These are phyloP conservation scores for Caenorhabditis becei DNA, from an alignment of 2,888 invertebrate genomes.

Conservation along the genomic window DNA sequence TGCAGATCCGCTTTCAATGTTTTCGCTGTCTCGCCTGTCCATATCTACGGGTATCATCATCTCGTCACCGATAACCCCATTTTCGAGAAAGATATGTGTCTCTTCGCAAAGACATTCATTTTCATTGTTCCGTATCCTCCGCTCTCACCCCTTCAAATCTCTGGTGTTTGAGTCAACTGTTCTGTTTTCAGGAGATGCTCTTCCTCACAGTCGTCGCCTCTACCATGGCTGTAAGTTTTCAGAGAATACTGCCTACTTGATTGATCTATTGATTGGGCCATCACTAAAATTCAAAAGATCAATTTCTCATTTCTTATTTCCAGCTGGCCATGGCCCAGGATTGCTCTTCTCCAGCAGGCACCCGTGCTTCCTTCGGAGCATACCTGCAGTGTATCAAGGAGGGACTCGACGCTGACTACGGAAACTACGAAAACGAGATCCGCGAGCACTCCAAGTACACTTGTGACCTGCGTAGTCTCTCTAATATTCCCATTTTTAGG, in stretches of 20 bases:
- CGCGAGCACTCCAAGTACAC: conserved; percentile 78
- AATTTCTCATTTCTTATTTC: conserved; percentile 3
- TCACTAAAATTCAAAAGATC: not conserved
- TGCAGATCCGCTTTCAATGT: conserved; percentile 50
- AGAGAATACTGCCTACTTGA: not conserved
- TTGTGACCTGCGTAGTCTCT: too few relatives aligned
- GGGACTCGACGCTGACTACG: conserved; percentile 79
- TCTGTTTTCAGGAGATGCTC: conserved; percentile 46
- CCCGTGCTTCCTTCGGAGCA: conserved; percentile 72
- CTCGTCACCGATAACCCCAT: conserved; percentile 50
- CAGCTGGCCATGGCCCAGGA: conserved; percentile 69
- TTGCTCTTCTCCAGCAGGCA: conserved; percentile 69
- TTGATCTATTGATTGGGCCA: not conserved
- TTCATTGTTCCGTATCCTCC: conserved; percentile 36
- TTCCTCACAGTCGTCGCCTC: conserved; percentile 45
- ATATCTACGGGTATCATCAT: conserved; percentile 50
- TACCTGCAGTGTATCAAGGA: conserved; percentile 79
- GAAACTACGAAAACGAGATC: conserved; percentile 77
- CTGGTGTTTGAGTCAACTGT: not conserved
- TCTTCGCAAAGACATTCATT: conserved; percentile 23
- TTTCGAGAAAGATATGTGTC: conserved; percentile 24
- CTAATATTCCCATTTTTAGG: too few relatives aligned
- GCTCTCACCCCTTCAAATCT: conserved; percentile 11
- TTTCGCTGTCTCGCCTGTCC: conserved; percentile 27
- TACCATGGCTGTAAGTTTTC: conserved; percentile 31